phyloP scores from a whole-genome alignment of 2,797 vertebrate genomes.

The Coreius guichenoti region DNA sequence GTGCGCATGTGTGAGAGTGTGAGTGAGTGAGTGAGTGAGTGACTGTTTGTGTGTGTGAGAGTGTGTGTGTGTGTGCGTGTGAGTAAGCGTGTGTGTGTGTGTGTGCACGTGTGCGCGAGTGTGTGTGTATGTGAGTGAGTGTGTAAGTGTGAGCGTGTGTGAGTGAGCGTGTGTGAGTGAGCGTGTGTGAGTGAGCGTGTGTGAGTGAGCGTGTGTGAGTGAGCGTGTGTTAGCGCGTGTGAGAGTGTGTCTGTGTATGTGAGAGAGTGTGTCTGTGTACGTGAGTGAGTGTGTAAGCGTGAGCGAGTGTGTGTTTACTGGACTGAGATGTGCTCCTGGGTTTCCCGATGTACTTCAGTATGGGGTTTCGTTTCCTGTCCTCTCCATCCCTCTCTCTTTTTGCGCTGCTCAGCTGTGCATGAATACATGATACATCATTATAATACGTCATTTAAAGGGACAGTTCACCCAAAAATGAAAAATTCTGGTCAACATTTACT shows the following conservation, averaged over 20 bases:
- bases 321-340: slow-evolving; percentile 87
- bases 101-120: too few species aligned
- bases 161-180: slow-evolving; percentile 41
- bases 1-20: slow-evolving; percentile 45
- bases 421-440: not conserved
- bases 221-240: not conserved
- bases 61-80: not conserved
- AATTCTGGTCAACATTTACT: not conserved
- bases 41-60: not conserved
- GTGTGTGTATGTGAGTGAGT: not conserved
- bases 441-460: rapidly evolving
- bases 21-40: not conserved
- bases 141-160: slow-evolving; percentile 44
- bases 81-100: slow-evolving; percentile 6
- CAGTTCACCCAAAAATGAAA: not conserved
- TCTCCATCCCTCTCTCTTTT: slow-evolving; percentile 87
- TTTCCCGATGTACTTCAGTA: slow-evolving; percentile 95
- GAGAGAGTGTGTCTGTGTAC: not conserved
- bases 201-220: slow-evolving; percentile 35
- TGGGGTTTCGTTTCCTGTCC: slow-evolving; percentile 91
- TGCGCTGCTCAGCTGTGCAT: slow-evolving; percentile 67
- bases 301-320: slow-evolving; percentile 76
- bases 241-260: not conserved
- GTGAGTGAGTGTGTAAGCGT: not conserved
- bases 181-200: slow-evolving; percentile 44